Evolutionary conservation across 2,113 vertebrate species (phyloP).

Genomic region (Hyperopisus bebe): DNA sequence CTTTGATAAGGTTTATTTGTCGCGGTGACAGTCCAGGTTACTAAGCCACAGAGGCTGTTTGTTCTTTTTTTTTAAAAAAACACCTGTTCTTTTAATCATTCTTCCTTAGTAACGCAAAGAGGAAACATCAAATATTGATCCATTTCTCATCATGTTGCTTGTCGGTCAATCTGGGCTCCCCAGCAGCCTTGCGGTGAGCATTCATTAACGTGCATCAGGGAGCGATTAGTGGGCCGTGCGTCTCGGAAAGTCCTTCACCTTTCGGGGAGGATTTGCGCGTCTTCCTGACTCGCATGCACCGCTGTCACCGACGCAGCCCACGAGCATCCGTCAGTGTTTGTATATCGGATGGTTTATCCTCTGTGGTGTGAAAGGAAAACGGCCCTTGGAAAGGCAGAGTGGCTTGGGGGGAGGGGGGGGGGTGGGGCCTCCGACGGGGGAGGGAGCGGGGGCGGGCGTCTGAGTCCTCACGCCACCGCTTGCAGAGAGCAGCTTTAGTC

Average conservation of each 20-base stretch:
- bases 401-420: slow-evolving; percentile 24
- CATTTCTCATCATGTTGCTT: background rate
- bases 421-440: background rate
- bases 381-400: background rate
- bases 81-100: background rate
- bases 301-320: background rate
- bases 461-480: background rate
- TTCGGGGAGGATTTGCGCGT: slow-evolving; percentile 31
- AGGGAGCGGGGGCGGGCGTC: background rate
- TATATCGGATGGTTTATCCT: background rate
- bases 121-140: slow-evolving; percentile 23
- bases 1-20: background rate
- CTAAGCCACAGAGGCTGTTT: background rate
- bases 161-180: background rate
- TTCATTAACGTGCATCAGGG: background rate
- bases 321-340: background rate
- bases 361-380: background rate
- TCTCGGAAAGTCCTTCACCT: slow-evolving; percentile 33
- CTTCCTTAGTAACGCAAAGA: background rate
- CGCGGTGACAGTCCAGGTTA: background rate
- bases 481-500: background rate
- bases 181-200: background rate
- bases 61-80: background rate
- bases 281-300: slow-evolving; percentile 40
- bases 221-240: background rate